Base-by-base conservation (phyloP, 2,113 vertebrate genomes). In the Stigmatopora argus region DNA sequence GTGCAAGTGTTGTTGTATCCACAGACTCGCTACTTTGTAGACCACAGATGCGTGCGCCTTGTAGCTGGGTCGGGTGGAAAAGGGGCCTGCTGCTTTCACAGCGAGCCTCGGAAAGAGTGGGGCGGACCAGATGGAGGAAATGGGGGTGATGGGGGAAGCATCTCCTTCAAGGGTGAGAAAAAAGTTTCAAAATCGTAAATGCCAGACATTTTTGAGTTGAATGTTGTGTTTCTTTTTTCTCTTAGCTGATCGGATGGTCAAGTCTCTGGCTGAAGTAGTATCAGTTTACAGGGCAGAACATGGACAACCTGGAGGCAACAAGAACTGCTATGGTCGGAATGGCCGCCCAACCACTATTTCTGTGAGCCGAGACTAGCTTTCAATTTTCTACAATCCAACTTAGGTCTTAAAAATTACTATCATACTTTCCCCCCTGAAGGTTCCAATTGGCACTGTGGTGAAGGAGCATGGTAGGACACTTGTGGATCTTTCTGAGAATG, bases 91-190 rank as follows among this genome's bases (percentile, higher is more conserved):
- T 92, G 90, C 80, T 98, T 98, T 83, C 82, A 92, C 79, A 99
- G 97, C 1, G 96, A 99, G 52, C 97, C 96, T 26, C 84, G 95
- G 11, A 99, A 99, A 83, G 88, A 94, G 66, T 98, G 92, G 77
- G 97, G 95, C 0, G 96, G 96, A n/a, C 97, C 97, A 0, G 93
- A 95, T 17, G 97, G 96, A 13, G 97, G 97, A 8, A 92, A 99
- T 1, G 97, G 96, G 35, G 96, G 97, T 7, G 82, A 90, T 31
- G 97, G 97, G 0, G 96, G 94, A 53, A 92, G 92, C 8, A 67
- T 99, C 26, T 86, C 96, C 74, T 87, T 99, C 64, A 94, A 90
- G 91, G 96, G 96, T 93, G 87, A 53, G 53, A 34, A 1, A 38
- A 21, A 17, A 41, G n/a, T 45, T 9, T 45, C 21, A 5, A 17